Base-by-base conservation (phyloP, 37 sponge, comb jelly and placozoan genomes). In the Dysidea cf. avara region DNA sequence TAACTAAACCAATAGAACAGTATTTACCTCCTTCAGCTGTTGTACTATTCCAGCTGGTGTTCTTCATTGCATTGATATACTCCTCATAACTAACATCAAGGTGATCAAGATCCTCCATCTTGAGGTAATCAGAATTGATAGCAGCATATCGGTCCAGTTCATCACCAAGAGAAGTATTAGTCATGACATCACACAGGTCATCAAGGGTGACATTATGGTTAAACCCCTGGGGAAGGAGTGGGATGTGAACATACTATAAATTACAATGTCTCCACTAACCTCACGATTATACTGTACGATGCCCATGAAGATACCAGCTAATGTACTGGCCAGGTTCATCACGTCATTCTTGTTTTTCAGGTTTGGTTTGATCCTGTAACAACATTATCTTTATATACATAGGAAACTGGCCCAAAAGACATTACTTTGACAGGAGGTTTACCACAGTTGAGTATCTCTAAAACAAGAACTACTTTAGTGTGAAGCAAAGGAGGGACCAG, bases 201-300 rank as follows among this genome's bases (percentile, higher is more conserved):
- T 66, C 78, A 1, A 87, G 82, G 21, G 88, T 86, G 38, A 73
- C 51, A 26, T 83, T 68, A 18, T 75, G 68, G 22, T 61, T 51
- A 38, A 71, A 78, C 16, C 82, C 87, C 79, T 85, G 39, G 1
- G 24, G 13, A n/a, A 18, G 30, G n/a, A 11, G 20, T 36, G 6
- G 56, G 6, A 18, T 34, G 34, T 34, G 28, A 51, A 51, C 40
- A 69, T 49, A 26, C 3, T 7, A 67, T n/a, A 48, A 16, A 68
- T 30, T 7, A 16, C 5, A 38, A 68, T 39, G 25, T 14, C 61
- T 14, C 22, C 94, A 14, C 65, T 79, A 71, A 85, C 89, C 72
- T 94, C 94, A 46, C 38, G 81, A 56, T 94, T 94, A 83, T 94
- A 94, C 73, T 94, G 94, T 34, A 94, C 94, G 22, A 94, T 47